Evolutionary conservation across 2,113 vertebrate species (phyloP).

Genomic region (Canis aureus): DNA sequence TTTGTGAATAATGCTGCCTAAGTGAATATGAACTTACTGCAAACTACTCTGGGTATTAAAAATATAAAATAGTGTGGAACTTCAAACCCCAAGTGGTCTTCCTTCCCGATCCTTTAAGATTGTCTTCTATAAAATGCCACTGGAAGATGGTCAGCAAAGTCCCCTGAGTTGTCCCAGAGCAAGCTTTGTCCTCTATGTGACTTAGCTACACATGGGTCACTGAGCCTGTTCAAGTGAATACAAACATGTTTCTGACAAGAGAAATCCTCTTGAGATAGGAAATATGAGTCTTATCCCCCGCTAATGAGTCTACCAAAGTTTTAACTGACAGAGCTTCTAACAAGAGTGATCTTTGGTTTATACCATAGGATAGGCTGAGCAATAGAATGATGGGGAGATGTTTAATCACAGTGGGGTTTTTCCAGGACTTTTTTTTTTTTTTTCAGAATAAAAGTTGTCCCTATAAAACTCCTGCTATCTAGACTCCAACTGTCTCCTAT

Average conservation of each 20-base stretch:
- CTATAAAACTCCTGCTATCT: background rate
- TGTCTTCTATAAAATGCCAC: background rate
- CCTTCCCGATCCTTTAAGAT: background rate
- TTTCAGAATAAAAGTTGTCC: background rate
- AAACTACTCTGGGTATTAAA: slow-evolving; percentile 31
- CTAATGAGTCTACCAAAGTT: slow-evolving; percentile 17
- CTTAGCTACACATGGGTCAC: slow-evolving; percentile 8
- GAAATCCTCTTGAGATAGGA: slow-evolving; percentile 66
- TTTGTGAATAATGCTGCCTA: background rate
- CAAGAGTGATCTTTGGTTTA: background rate
- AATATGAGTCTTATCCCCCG: slow-evolving; percentile 44
- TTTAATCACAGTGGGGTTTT: background rate
- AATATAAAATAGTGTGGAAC: background rate
- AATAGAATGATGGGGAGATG: background rate
- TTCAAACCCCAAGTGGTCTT: background rate
- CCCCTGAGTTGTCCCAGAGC: background rate
- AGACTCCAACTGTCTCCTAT: background rate
- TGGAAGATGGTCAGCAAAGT: background rate
- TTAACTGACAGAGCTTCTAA: slow-evolving; percentile 35
- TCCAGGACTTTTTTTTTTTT: background rate
- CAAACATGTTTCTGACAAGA: slow-evolving; percentile 24
- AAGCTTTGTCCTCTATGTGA: slow-evolving; percentile 1
- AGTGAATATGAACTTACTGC: background rate
- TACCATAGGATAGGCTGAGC: background rate
- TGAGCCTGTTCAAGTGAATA: slow-evolving; percentile 36